Base-by-base conservation (phyloP, 2,888 invertebrate species). In the Hyposoter dolosus region DNA sequence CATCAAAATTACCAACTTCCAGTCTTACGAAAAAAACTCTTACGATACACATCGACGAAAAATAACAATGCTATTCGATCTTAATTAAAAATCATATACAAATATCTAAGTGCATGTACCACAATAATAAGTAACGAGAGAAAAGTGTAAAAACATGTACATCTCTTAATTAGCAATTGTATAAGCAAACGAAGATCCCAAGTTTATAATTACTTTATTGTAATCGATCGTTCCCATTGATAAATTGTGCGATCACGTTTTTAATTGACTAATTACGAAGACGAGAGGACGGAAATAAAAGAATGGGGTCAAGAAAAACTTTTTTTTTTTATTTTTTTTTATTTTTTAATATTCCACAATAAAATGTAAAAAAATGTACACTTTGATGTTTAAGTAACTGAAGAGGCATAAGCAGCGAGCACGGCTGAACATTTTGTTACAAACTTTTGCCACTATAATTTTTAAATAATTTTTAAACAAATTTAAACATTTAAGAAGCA, bases 1-100 rank as follows among this genome's bases (percentile, higher is more conserved):
- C n/a, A 69, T 45, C 12, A 63, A 77, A 84, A 84, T 85, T 83
- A 50, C 76, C 45, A 80, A 83, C 83, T 65, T 80, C 82, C 84
- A 85, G 35, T 75, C 50, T 12, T 53, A 74, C 45, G 15, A 5
- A 65, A 5, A 65, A 35, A 32, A 35, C 7, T 40, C 40, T 40
- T 19, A n/a, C 7, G 1, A 19, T 19, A 19, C 15, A 19, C 15
- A 74, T 12, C n/a, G n/a, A 17, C 35, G 35, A 35, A 19, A 19
- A 40, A 15, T 47, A 75, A 50, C 56, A 32, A 35, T 63, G 23
- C 9, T 60, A 65, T 68, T 40, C 45, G 7, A 77, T 76, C 76
- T 69, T 19, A 35, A 66, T 47, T 23, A 17, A 82, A 74, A 65
- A 63, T 71, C 45, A 43, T 53, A 53, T 19, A 43, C 45, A 78